Conservation (phyloP, 2,888 invertebrate species). For the Dastarcus helophoroides region DNA sequence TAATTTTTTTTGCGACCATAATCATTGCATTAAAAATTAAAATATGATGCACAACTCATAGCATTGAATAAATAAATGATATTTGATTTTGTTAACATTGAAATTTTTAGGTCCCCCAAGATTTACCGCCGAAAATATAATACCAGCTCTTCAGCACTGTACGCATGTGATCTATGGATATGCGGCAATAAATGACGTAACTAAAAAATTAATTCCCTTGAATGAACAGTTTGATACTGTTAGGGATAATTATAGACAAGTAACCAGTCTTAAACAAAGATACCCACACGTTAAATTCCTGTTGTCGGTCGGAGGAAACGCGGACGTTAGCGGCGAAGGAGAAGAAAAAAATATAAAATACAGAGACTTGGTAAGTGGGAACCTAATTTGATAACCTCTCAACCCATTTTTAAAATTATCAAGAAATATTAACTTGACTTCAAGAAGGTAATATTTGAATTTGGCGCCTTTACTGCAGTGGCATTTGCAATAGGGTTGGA, state of each 20-base stretch:
- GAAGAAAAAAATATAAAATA: constrained; percentile 52
- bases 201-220: constrained; percentile 56
- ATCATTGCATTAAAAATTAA: no score
- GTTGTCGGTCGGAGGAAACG: constrained; percentile 67
- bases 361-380: constrained; percentile 48
- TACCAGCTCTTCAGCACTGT: constrained; percentile 66
- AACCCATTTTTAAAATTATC: no score
- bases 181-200: constrained; percentile 63
- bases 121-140: constrained; percentile 57
- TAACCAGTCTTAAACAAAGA: constrained; percentile 53
- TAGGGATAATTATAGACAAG: constrained; percentile 58
- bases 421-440: no score
- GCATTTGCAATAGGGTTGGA: no score
- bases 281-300: constrained; percentile 61
- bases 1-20: no score
- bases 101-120: constrained; percentile 62
- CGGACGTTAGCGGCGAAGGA: constrained; percentile 45
- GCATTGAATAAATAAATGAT: no score
- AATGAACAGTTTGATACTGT: constrained; percentile 66
- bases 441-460: no score
- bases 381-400: not conserved
- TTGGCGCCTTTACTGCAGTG: no score
- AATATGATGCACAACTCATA: no score
- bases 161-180: constrained; percentile 72
- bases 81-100: no score